Percentiles rank a stretch among this genome's conserved stretches.
Evolutionary conservation across 2,888 invertebrate species (phyloP).

Genomic region (Mactromeris polynyma): DNA sequence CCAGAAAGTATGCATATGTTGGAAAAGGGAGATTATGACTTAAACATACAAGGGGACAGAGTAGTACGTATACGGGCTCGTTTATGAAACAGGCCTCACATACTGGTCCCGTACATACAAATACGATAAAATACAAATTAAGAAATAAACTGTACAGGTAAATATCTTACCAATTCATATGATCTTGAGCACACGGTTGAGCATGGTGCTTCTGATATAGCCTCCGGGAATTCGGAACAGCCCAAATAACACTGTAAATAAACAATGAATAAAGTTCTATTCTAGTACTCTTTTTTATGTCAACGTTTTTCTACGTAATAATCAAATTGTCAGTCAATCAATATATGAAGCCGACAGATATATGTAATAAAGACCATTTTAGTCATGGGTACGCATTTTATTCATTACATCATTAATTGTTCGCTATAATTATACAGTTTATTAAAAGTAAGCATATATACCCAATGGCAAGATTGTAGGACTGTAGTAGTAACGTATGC

Average conservation of each 20-base stretch:
- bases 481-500: not conserved
- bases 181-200: slow-evolving; percentile 37
- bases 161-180: slow-evolving; percentile 42
- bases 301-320: not conserved
- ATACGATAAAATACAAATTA: too few relatives aligned
- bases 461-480: not conserved
- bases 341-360: not conserved
- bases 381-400: not conserved
- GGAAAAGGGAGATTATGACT: too few relatives aligned
- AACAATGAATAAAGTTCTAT: not conserved
- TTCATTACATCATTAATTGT: not conserved
- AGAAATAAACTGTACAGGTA: not conserved
- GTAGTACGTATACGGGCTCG: too few relatives aligned
- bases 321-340: not conserved
- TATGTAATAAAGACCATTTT: not conserved
- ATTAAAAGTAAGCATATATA: not conserved
- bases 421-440: not conserved
- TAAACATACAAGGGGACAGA: too few relatives aligned
- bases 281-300: not conserved
- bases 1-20: too few relatives aligned
- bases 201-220: slow-evolving; percentile 45
- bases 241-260: slow-evolving; percentile 61
- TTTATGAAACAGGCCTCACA: too few relatives aligned
- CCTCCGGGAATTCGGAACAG: slow-evolving; percentile 50
- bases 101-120: too few relatives aligned